Evolutionary conservation across 2,888 invertebrate species (phyloP).

Genomic region (Archips crataeganus): DNA sequence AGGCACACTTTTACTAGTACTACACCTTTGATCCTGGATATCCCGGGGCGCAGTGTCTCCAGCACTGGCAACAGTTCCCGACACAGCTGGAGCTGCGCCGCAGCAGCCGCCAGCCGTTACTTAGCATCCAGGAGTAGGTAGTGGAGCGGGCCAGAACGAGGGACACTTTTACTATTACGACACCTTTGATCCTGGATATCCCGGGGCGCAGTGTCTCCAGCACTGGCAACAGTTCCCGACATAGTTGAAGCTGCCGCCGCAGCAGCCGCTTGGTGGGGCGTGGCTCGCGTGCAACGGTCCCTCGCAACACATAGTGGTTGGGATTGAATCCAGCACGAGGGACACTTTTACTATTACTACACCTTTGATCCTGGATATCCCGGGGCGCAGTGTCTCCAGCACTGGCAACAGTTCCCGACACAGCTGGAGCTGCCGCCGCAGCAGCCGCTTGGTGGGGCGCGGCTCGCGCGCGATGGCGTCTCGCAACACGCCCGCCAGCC

Average conservation of each 20-base stretch:
- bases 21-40: constrained; percentile 88
- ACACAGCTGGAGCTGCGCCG: constrained; percentile 88
- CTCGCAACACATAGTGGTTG: constrained; percentile 87
- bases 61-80: constrained; percentile 88
- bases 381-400: constrained; percentile 89
- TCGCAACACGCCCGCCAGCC: constrained; percentile 86
- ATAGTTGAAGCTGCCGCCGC: constrained; percentile 88
- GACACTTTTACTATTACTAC: constrained; percentile 70
- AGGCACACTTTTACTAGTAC: constrained; percentile 73
- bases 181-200: constrained; percentile 89
- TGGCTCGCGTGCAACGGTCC: constrained; percentile 78
- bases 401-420: constrained; percentile 88
- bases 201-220: constrained; percentile 90
- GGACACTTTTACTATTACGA: constrained; percentile 70
- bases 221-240: constrained; percentile 87
- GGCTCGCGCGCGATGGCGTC: constrained; percentile 80
- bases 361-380: constrained; percentile 90
- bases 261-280: constrained; percentile 84
- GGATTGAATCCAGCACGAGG: constrained; percentile 82
- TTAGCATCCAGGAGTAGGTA: constrained; percentile 89
- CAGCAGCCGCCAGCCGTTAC: constrained; percentile 88
- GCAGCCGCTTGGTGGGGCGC: constrained; percentile 81
- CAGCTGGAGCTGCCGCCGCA: constrained; percentile 88
- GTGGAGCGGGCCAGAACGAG: constrained; percentile 87
- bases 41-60: constrained; percentile 89